Percentiles rank a stretch among this genome's conserved stretches.
phyloP scores from a whole-genome alignment of 2,797 vertebrate genomes.

The Columba guinea region DNA sequence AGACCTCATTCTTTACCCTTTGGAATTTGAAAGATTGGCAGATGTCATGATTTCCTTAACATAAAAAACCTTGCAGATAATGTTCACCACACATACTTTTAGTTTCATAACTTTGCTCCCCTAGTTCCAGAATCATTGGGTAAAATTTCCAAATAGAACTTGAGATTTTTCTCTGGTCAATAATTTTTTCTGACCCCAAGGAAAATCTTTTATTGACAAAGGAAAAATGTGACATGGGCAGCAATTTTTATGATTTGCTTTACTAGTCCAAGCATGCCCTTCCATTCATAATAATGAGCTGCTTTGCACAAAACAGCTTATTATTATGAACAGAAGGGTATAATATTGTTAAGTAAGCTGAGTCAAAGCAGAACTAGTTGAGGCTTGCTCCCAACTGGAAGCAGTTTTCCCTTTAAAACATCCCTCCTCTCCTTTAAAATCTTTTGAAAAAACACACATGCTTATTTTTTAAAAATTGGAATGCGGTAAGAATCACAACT shows the following conservation, averaged over 20 bases:
- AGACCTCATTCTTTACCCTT: constrained; percentile 94
- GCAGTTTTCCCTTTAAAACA: constrained; percentile 67
- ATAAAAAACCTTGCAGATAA: constrained; percentile 79
- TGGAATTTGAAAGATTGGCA: constrained; percentile 94
- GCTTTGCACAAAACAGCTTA: constrained; percentile 73
- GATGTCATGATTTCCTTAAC: constrained; percentile 93
- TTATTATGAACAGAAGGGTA: constrained; percentile 73
- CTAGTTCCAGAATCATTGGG: constrained; percentile 26
- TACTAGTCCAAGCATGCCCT: constrained; percentile 76
- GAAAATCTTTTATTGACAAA: constrained; percentile 72
- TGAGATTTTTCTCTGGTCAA: constrained; percentile 53
- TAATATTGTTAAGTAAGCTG: constrained; percentile 66
- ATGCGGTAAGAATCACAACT: constrained; percentile 39
- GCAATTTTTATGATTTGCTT: constrained; percentile 74
- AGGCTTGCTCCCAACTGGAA: constrained; percentile 64
- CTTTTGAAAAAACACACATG: constrained; percentile 27
- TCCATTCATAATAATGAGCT: constrained; percentile 78
- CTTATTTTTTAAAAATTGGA: constrained; percentile 31
- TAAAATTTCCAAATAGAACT: constrained; percentile 55
- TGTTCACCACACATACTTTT: constrained; percentile 71
- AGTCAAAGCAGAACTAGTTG: constrained; percentile 67
- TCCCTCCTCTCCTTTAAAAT: constrained; percentile 55
- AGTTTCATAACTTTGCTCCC: constrained; percentile 68
- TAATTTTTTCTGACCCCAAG: constrained; percentile 67
- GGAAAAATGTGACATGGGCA: constrained; percentile 55